Base-by-base conservation (phyloP, 2,888 invertebrate genomes). In the Tridacna crocea region DNA sequence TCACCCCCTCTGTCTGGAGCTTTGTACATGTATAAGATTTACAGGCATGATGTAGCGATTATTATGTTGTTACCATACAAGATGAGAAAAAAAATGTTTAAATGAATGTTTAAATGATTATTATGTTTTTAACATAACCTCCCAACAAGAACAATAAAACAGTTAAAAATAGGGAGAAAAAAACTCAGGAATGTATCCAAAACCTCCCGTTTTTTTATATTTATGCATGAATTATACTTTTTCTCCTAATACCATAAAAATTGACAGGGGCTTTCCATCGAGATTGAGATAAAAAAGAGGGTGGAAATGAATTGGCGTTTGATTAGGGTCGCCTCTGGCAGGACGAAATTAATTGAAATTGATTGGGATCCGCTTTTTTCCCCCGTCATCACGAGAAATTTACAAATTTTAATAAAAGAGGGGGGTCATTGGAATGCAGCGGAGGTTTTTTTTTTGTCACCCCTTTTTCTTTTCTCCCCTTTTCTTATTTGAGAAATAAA, bases 321-420 rank as follows among this genome's bases (percentile, higher is more conserved):
- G 84, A 84, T 84, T 79, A 81, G 75, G 72, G 63, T 65, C 73
- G 84, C 84, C 80, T 51, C 22, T 61, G 81, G 84, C 80, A 60
- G 66, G 27, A 74, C 77, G 84, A 78, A 80, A 84, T 81, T 84
- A 84, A 84, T 84, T 80, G 80, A 81, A 84, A 80, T 84, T 84
- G 80, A 84, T 84, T 81, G 75, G 84, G 78, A 81, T 80, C 75
- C 75, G 11, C 76, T 78, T 75, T 75, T 70, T 70, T 73, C 76
- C 24, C 36, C 48, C 47, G 77, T 73, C 80, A 79, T 80, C 84
- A 76, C 72, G 78, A 47, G 78, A 76, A 79, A 73, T 65, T 72
- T 76, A 77, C 79, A 66, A 72, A 74, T 79, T 80, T 84, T 81
- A 79, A 84, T 80, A 79, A 76, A 75, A 51, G n/a, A 22, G 60